These are phyloP conservation scores for Campoplex capitator DNA, from an alignment of 2,888 invertebrate species.

Conservation along the genomic window DNA sequence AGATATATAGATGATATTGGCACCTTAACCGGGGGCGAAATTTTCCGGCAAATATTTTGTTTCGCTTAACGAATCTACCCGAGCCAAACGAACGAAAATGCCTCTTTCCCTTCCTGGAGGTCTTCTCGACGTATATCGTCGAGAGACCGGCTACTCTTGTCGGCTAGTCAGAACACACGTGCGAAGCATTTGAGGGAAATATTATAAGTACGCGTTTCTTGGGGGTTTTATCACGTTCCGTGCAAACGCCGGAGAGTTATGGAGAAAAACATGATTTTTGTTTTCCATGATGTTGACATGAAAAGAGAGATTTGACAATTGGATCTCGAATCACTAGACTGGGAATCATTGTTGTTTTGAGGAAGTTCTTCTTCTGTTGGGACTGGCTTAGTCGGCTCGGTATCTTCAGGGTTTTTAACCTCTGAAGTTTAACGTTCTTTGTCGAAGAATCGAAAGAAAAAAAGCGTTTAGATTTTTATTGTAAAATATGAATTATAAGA, in stretches of 20 bases:
- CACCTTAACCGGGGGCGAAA: constrained; percentile 76
- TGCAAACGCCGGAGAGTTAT: too few relatives aligned
- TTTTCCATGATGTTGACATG: background rate
- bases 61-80: constrained; percentile 73
- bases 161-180: background rate
- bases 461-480: too few relatives aligned
- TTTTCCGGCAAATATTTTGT: constrained; percentile 84
- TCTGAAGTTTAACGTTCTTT: too few relatives aligned
- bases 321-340: background rate
- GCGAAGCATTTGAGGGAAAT: too few relatives aligned
- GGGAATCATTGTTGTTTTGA: background rate
- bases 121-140: background rate
- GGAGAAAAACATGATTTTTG: background rate
- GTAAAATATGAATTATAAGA: too few relatives aligned
- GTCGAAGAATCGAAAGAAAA: too few relatives aligned
- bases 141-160: constrained; percentile 22
- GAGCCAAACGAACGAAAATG: constrained; percentile 28
- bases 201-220: too few relatives aligned
- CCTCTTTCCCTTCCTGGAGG: background rate
- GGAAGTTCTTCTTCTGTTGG: too few relatives aligned
- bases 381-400: too few relatives aligned
- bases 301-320: background rate
- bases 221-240: too few relatives aligned
- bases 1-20: constrained; percentile 35
- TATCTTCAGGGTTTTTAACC: too few relatives aligned